Evolutionary conservation across 2,113 vertebrate species (phyloP).

Genomic region (Connochaetes taurinus): DNA sequence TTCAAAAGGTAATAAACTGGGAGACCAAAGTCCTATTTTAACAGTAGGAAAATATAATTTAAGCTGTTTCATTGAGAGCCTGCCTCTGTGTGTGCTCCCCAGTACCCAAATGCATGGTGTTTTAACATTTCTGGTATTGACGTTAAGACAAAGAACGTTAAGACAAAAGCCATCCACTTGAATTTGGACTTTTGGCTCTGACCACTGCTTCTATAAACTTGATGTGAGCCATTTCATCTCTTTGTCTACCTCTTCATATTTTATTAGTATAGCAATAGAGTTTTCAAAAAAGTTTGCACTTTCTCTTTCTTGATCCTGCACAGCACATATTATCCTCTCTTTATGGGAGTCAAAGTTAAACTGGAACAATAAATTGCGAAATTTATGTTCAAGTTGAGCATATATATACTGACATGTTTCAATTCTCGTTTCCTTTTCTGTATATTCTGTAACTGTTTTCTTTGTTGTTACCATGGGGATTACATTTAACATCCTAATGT

Average conservation of each 20-base stretch:
- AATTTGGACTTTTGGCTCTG: not conserved
- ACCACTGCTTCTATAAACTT: slow-evolving; percentile 6
- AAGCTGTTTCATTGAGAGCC: not conserved
- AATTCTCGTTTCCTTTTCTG: not conserved
- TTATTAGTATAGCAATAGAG: not conserved
- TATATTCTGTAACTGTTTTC: not conserved
- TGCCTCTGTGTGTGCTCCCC: not conserved
- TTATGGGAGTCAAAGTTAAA: slow-evolving; percentile 5
- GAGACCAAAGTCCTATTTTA: slow-evolving; percentile 14
- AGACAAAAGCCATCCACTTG: not conserved
- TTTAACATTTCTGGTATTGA: not conserved
- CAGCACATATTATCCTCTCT: not conserved
- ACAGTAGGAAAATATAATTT: slow-evolving; percentile 7
- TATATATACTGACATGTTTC: not conserved
- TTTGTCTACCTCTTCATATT: not conserved
- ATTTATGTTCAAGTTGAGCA: not conserved
- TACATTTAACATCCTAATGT: not conserved
- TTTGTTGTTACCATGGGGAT: not conserved
- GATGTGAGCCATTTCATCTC: not conserved
- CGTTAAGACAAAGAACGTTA: not conserved
- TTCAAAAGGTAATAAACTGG: not conserved
- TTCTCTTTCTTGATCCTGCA: not conserved
- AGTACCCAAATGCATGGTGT: not conserved
- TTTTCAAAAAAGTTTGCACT: not conserved
- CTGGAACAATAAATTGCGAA: not conserved